Evolutionary conservation across 2,113 vertebrate genomes (phyloP), one percentile per base, ranked within the genome.

Genomic region (Myxocyprinus asiaticus): DNA sequence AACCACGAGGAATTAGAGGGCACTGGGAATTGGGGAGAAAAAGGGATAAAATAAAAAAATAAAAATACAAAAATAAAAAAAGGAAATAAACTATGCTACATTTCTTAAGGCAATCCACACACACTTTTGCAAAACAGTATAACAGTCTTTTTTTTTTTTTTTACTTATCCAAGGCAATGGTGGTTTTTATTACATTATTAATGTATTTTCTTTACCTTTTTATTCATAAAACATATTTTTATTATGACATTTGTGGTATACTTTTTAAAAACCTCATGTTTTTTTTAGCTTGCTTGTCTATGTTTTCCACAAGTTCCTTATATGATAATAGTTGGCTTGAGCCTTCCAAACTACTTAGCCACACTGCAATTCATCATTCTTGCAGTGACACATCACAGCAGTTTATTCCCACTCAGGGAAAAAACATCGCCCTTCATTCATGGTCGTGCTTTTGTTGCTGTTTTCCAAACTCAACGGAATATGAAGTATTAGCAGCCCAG

Each of bases 321-420:
- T 59, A 62, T 65, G 55, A 75, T 69, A 83, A 51, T 45, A 71
- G 67, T 78, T 61, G 33, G 50, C 45, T 53, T 67, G 14, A 61
- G 17, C 9, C 62, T 63, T 71, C 51, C 78, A 77, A 80, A 71
- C 73, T 76, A 61, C 67, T 71, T 50, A 83, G 63, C 50, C 62
- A 55, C 62, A 47, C 61, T 15, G 59, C 59, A 77, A 77, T 73
- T 68, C 15, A 77, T 73, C 55, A 79, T 82, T 59, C 67, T 44
- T 68, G 58, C 53, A 61, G 61, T 65, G 67, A 79, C 61, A 72
- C 58, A 17, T 68, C 14, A 14, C 73, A 67, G 33, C 67, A 67
- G 43, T 17, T 82, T 81, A 71, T 81, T 65, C 58, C 67, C 58
- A 63, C 67, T 81, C 67, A 76, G 76, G 65, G 70, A 86, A 72